These are phyloP conservation scores for Lasiurus cinereus DNA, from an alignment of 2,113 vertebrate species.

Conservation along the genomic window DNA sequence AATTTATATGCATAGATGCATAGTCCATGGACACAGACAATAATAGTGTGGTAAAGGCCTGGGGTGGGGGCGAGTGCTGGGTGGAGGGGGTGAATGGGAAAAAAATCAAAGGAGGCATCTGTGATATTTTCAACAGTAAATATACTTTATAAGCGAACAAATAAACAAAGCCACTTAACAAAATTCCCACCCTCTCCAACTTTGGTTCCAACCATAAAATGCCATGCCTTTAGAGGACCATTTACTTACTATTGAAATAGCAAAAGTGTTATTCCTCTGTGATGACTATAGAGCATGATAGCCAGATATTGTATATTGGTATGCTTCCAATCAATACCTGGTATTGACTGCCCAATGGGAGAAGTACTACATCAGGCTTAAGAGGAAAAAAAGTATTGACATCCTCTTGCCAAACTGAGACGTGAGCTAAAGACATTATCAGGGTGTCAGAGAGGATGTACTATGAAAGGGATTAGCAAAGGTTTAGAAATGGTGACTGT, in stretches of 20 bases:
- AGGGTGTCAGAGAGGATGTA: neutral
- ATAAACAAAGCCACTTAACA: neutral
- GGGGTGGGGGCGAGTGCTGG: too few species aligned
- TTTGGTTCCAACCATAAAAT: neutral
- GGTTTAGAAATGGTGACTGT: neutral
- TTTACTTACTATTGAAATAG: neutral
- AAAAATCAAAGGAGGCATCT: too few species aligned
- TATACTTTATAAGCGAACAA: too few species aligned
- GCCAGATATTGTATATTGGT: neutral
- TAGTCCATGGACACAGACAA: too few species aligned
- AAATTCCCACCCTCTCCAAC: neutral
- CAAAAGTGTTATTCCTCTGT: neutral
- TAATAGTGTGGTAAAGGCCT: too few species aligned
- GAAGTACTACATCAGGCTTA: slow-evolving; percentile 15
- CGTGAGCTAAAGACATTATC: neutral
- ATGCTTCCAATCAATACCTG: slow-evolving; percentile 14
- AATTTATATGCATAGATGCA: too few species aligned
- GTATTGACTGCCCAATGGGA: slow-evolving; percentile 24
- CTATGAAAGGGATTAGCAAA: neutral
- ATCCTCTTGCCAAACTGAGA: slow-evolving; percentile 11
- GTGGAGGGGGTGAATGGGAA: too few species aligned
- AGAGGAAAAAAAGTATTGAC: slow-evolving; percentile 46
- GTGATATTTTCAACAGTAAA: too few species aligned
- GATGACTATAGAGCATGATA: neutral
- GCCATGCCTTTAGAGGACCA: neutral